Percentiles rank a stretch among this genome's conserved stretches.
Conservation (phyloP, 2,797 vertebrate genomes). For the Melanotaenia boesemani region DNA sequence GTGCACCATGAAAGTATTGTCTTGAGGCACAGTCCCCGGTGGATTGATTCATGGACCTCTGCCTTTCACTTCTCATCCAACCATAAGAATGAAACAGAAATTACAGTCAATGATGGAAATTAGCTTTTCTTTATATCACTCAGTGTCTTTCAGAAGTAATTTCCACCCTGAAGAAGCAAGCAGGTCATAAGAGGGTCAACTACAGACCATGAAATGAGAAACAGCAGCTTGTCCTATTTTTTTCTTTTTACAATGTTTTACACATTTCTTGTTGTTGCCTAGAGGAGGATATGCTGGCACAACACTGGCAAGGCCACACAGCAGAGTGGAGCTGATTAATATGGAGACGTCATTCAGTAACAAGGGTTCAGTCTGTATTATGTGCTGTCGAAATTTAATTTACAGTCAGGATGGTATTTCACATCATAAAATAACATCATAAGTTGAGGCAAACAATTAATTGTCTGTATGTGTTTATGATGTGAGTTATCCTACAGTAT, state of each 20-base stretch:
- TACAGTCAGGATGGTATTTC: background rate
- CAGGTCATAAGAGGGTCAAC: background rate
- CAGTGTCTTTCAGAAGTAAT: slow-evolving; percentile 19
- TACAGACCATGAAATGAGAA: background rate
- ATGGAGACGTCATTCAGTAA: background rate
- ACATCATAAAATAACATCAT: background rate
- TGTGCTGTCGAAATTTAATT: background rate
- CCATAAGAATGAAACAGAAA: slow-evolving; percentile 46
- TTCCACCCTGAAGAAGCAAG: slow-evolving; percentile 5
- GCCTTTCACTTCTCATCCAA: slow-evolving; percentile 43
- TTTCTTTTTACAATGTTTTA: background rate
- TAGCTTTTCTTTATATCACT: slow-evolving; percentile 35
- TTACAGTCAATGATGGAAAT: slow-evolving; percentile 48
- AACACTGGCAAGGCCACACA: background rate
- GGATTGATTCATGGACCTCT: slow-evolving; percentile 62
- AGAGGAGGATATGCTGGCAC: background rate
- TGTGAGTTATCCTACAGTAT: background rate
- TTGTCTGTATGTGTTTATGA: background rate
- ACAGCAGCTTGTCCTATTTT: background rate
- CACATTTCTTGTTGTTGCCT: background rate
- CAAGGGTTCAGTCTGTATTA: background rate
- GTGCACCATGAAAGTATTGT: slow-evolving; percentile 46
- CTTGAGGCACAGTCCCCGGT: slow-evolving; percentile 42
- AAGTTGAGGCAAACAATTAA: background rate
- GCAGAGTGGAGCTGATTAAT: background rate